phyloP scores from a whole-genome alignment of 2,797 vertebrate species.

The Oryzias sinensis region DNA sequence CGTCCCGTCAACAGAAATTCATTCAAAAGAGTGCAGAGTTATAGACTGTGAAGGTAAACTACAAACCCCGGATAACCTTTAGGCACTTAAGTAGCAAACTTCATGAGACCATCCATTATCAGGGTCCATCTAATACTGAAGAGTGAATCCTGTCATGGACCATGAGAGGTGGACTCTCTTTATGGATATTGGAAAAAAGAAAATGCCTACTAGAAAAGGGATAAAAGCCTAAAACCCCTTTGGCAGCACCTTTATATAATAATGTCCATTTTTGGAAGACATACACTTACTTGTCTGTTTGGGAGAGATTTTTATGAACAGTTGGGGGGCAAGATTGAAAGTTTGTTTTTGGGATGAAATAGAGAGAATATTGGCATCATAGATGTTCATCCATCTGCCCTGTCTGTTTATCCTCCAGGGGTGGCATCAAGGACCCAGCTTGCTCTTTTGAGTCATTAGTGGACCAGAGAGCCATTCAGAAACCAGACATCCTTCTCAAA shows the following conservation, averaged over 20 bases:
- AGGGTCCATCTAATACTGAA: conserved; percentile 27
- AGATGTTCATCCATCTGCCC: background rate
- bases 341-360: conserved; percentile 2
- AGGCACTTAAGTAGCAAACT: conserved; percentile 10
- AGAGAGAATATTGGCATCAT: background rate
- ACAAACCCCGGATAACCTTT: conserved; percentile 17
- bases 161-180: conserved; percentile 22
- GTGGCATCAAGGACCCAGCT: background rate
- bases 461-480: background rate
- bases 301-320: background rate
- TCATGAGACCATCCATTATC: conserved; percentile 37
- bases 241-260: conserved; percentile 9
- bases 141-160: conserved; percentile 20
- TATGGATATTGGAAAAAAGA: conserved; percentile 22
- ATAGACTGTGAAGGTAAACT: conserved; percentile 13
- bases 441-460: background rate
- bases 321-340: background rate
- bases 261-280: conserved; percentile 8
- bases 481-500: background rate
- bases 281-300: background rate
- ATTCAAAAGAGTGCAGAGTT: conserved; percentile 20
- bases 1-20: conserved; percentile 10
- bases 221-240: conserved; percentile 21
- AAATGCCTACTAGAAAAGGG: conserved; percentile 45
- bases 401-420: background rate